Evolutionary conservation across 2,888 invertebrate genomes (phyloP), one percentile per base, ranked within the genome.

Genomic region (Cataglyphis albicans): DNA sequence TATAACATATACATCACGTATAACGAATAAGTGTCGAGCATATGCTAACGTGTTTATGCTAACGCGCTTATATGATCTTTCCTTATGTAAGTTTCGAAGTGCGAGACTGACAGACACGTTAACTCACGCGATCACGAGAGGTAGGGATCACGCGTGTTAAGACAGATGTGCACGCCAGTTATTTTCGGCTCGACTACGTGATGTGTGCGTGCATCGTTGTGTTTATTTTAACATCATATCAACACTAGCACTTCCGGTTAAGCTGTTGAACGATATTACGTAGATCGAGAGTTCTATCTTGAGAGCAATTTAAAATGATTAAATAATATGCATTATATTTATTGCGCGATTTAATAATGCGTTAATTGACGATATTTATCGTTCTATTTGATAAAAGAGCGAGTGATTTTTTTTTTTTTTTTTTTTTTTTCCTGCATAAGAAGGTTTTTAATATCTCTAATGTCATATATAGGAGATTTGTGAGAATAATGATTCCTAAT

Each of bases 121-220:
- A 74, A 75, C 76, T 59, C 75, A 72, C 52, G 52, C 82, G 67
- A 67, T 64, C 52, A 55, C 15, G 25, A 52, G 63, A 75, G 35
- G 35, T 38, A 35, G 21, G 21, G 32, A 67, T 67, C 83, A 57
- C 83, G 88, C 81, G 84, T 87, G 86, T 89, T 90, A 85, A 86
- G 91, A 89, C 86, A 88, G 90, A 91, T 91, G 89, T 86, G 78
- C 82, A 83, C 55, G 63, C 38, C 70, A 52, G 84, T 75, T 88
- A 87, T 88, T 82, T 87, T 84, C 82, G 85, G 82, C 81, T 76
- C 64, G 85, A 72, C 72, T 76, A 85, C 81, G 81, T 81, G 70
- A 81, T 48, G 72, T 61, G 57, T 41, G 55, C 64, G 57, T 41
- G 55, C 57, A 44, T 32, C 9, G 18, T 74, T 38, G 65, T 57